Evolutionary conservation across 2,888 invertebrate genomes (phyloP), one percentile per base, ranked within the genome.

Genomic region (Cataglyphis altisquamis): DNA sequence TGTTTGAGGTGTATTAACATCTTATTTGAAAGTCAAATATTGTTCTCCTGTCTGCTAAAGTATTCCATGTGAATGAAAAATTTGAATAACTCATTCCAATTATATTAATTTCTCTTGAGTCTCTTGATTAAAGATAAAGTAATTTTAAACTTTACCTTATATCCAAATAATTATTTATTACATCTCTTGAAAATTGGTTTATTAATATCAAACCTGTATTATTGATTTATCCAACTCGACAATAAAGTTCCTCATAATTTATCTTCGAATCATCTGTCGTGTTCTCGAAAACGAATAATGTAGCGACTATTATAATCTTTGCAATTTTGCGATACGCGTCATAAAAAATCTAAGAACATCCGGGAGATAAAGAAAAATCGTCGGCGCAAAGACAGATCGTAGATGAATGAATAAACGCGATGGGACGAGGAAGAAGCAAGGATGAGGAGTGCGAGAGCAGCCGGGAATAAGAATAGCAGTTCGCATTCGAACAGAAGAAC

Each of bases 401-500:
- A 72, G 78, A 70, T 81, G 84, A 86, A 89, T 86, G 84, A 88
- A 89, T 87, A 87, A 84, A 72, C 70, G 85, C 78, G 83, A 36
- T 5, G 55, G 36, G 55, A 45, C 41, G 67, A 60, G 29, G 41
- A 21, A 32, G 45, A 74, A 25, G 10, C 21, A n/a, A 63, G 39
- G 74, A 41, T 29, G 72, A 63, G 78, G 78, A 78, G 68, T 9
- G 80, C 84, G 70, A 88, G 89, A 80, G 87, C 78, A 81, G 73
- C 62, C 62, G 82, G 67, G 85, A 91, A 89, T 89, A 90, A 92
- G 89, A 90, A 90, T 78, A 52, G 85, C 88, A 84, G 85, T 83
- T 90, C 89, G 89, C 87, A 52, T 52, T 52, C 90, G 90, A 83
- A 82, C 86, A 88, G 80, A 91, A 93, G 92, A 92, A 92, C 92